Evolutionary conservation across 2,797 vertebrate genomes (phyloP).

Genomic region (Alcedo quadribrachys): DNA sequence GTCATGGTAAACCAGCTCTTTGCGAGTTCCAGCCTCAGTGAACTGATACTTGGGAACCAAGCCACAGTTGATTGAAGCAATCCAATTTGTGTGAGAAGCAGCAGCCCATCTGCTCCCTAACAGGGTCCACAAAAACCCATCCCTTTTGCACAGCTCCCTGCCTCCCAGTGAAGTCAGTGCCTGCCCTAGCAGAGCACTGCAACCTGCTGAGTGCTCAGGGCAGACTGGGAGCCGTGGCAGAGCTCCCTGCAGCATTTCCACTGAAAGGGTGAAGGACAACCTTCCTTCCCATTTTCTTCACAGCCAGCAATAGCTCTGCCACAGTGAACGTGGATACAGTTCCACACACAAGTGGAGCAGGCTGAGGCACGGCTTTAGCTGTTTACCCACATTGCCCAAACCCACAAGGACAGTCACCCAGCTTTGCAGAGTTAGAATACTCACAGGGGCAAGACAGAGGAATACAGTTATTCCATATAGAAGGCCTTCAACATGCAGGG

Average conservation of each 20-base stretch:
- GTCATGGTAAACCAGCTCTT: not conserved
- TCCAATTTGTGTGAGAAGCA: not conserved
- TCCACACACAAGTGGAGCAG: not conserved
- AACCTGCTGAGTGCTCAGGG: not conserved
- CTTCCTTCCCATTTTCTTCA: not conserved
- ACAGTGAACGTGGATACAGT: not conserved
- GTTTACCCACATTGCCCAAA: not conserved
- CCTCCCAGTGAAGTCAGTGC: not conserved
- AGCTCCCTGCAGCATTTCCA: not conserved
- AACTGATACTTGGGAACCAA: not conserved
- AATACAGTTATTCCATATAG: rapidly evolving
- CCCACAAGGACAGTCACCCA: not conserved
- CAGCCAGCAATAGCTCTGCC: not conserved
- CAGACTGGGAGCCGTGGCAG: not conserved
- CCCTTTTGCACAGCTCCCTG: not conserved
- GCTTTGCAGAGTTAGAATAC: not conserved
- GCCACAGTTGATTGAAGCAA: not conserved
- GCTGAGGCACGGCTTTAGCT: not conserved
- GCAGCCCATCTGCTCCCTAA: conserved; percentile 40
- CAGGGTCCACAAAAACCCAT: not conserved
- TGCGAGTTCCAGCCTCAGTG: not conserved
- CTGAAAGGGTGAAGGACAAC: not conserved
- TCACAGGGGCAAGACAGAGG: not conserved
- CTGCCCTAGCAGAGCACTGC: not conserved
- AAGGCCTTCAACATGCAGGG: not conserved